phyloP scores from a whole-genome alignment of 2,888 invertebrate genomes.

The Minunthozetes semirufus region DNA sequence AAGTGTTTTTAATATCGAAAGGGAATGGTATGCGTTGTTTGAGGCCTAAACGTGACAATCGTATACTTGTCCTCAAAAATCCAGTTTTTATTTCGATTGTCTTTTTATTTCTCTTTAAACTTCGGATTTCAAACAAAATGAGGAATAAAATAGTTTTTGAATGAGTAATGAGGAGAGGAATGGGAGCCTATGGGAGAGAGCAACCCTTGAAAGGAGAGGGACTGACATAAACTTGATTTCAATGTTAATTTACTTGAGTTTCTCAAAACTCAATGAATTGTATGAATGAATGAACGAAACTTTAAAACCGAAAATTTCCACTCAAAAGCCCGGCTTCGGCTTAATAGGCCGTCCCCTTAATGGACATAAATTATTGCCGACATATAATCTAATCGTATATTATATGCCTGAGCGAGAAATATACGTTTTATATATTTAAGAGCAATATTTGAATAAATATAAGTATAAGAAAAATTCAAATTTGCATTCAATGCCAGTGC shows the following conservation, averaged over 20 bases:
- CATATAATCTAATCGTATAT: background rate
- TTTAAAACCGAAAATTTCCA: too few species aligned
- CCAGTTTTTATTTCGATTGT: background rate
- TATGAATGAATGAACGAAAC: too few species aligned
- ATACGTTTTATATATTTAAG: background rate
- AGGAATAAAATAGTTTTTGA: too few species aligned
- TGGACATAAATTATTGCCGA: conserved; percentile 1
- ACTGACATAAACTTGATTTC: background rate
- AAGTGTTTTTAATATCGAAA: too few species aligned
- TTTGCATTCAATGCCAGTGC: too few species aligned
- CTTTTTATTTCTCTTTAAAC: too few species aligned
- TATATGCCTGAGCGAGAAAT: background rate
- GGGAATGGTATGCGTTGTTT: background rate
- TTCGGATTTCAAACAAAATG: too few species aligned
- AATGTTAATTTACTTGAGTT: background rate
- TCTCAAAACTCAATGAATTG: too few species aligned
- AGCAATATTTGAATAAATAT: too few species aligned
- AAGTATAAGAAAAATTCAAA: too few species aligned
- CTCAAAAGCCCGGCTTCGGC: too few species aligned
- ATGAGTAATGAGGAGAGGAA: background rate
- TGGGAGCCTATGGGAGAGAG: background rate
- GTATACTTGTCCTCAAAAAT: conserved; percentile 11
- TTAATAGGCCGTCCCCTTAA: background rate
- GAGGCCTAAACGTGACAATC: conserved; percentile 12
- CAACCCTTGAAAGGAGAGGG: background rate